A percentile compares a stretch with the other conserved stretches of the same genome.
phyloP scores from a whole-genome alignment of 2,113 vertebrate genomes.

The Eulemur macaco region DNA sequence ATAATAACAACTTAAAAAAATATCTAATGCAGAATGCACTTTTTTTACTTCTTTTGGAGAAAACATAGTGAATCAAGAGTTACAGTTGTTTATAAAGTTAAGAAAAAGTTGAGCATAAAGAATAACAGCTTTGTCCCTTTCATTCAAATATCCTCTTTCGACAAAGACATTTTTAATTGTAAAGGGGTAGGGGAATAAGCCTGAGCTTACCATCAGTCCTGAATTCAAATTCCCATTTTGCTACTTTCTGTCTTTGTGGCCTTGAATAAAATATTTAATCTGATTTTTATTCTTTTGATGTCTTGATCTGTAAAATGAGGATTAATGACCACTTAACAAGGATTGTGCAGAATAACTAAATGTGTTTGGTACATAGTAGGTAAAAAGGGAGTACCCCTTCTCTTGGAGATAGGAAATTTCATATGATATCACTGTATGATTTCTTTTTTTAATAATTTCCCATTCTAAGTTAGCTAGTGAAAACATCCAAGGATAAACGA shows the following conservation, averaged over 20 bases:
- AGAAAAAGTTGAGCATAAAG: neutral
- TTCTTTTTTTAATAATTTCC: neutral
- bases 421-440: neutral
- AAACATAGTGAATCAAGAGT: neutral
- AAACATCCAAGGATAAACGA: neutral
- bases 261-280: neutral
- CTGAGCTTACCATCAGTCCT: neutral
- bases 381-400: neutral
- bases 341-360: neutral
- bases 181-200: neutral
- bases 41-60: slow-evolving; percentile 2
- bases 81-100: neutral
- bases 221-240: neutral
- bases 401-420: neutral
- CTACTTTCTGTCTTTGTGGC: neutral
- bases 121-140: neutral
- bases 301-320: slow-evolving; percentile 9
- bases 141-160: neutral
- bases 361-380: neutral
- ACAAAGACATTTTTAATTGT: neutral
- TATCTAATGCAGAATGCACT: neutral
- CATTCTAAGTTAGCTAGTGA: neutral
- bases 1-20: slow-evolving; percentile 14
- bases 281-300: neutral
- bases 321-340: neutral